Base-by-base conservation (phyloP, 2,797 vertebrate species). In the Enoplosus armatus region DNA sequence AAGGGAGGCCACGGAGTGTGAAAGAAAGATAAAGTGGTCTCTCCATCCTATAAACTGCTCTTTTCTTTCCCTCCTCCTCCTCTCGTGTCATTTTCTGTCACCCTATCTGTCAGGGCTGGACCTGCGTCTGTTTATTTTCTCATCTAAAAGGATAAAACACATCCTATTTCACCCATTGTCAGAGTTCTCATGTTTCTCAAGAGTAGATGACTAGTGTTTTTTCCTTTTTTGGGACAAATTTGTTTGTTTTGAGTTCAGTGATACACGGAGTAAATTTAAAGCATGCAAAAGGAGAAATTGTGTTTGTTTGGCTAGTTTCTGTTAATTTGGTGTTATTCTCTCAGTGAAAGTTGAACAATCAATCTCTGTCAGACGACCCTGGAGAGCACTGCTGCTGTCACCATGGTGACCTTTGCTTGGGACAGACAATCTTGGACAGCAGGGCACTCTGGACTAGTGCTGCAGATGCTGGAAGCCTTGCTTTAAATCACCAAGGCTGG, bases 1-100 rank as follows among this genome's bases (percentile, higher is more conserved):
- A 87, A 88, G 83, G 59, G 80, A 85, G 87, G 80, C 70, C 75
- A 1, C 24, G 48, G 84, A 91, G 90, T 94, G 91, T 91, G 93
- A 94, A 87, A 88, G 78, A 79, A 87, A 89, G 93, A 92, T 93
- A 90, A 89, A 92, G 68, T 59, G 41, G 5, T 85, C 78, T 85
- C 79, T 84, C 74, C n/a, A 54, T 87, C 75, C 82, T 78, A 75
- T 74, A 75, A 82, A 79, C 48, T 48, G 47, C 33, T 75, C 75
- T 74, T 69, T n/a, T 86, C 66, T 75, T 73, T 71, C 73, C 72
- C 48, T 15, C 16, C 65, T 75, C 70, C n/a, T 61, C 37, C 56
- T 69, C 56, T 66, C 53, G 59, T 68, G 61, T 85, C 70, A 77
- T 86, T 90, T 89, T 89, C 87, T 80, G 67, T 66, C 71, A 45